A percentile compares a stretch with the other conserved stretches of the same genome.
phyloP scores from a whole-genome alignment of 2,888 invertebrate species.

The Leptinotarsa tumamoca region DNA sequence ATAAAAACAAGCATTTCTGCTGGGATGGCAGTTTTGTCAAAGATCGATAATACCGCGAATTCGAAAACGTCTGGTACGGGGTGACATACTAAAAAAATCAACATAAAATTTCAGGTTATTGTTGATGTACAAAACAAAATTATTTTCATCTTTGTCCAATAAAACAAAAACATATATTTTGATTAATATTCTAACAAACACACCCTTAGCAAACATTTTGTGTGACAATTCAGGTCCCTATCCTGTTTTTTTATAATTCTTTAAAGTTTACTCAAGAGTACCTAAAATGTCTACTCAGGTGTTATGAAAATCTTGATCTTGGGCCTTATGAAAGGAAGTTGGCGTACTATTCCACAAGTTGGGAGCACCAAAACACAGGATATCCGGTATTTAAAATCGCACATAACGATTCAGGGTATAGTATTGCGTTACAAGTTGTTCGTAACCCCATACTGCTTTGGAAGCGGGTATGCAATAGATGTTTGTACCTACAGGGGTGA shows the following conservation, averaged over 20 bases:
- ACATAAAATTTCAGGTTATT: too few relatives aligned
- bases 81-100: too few relatives aligned
- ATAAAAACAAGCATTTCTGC: neutral
- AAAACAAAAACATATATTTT: too few relatives aligned
- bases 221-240: neutral
- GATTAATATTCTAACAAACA: too few relatives aligned
- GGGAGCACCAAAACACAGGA: slow-evolving; percentile 60
- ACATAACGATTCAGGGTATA: slow-evolving; percentile 47
- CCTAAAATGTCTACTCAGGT: slow-evolving; percentile 37
- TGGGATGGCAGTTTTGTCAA: neutral
- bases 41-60: neutral
- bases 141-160: too few relatives aligned
- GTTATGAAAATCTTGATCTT: slow-evolving; percentile 43
- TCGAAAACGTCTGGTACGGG: too few relatives aligned
- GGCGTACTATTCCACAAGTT: slow-evolving; percentile 61
- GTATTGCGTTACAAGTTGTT: slow-evolving; percentile 55
- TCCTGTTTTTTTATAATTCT: slow-evolving; percentile 14
- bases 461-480: slow-evolving; percentile 12
- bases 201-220: neutral
- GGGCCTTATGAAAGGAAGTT: slow-evolving; percentile 57
- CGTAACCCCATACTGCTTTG: slow-evolving; percentile 35
- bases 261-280: slow-evolving; percentile 38
- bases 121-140: too few relatives aligned
- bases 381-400: slow-evolving; percentile 58
- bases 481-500: slow-evolving; percentile 9